Base-by-base conservation (phyloP, 2,888 invertebrate genomes). In the Nycteola revayana region DNA sequence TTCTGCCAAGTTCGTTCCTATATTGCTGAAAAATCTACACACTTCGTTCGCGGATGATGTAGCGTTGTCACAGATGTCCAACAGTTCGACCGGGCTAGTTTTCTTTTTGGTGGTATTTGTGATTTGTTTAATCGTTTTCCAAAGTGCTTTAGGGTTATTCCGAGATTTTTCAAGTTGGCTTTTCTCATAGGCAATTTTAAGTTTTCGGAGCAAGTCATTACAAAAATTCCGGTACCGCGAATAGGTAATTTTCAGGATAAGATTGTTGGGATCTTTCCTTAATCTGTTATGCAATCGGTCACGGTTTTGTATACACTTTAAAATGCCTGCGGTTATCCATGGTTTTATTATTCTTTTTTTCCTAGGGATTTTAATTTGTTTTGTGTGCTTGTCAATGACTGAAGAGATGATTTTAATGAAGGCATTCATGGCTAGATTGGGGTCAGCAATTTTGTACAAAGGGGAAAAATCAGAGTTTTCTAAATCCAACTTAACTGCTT, bases 201-300 rank as follows among this genome's bases (percentile, higher is more conserved):
- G n/a, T n/a, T n/a, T n/a, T n/a, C n/a, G n/a, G n/a, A 7, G n/a
- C 3, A 10, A 10, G 10, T 26, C 5, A 10, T 10, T 26, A 5
- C n/a, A 7, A 7, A 29, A 37, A 31, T 21, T 36, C 32, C 18
- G 18, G 18, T 18, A 18, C 18, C 18, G 18, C 3, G 18, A 5
- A 18, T 18, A 18, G 18, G 18, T 18, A 18, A 6, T 18, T 18
- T 18, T 18, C 18, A 18, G 18, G 6, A n/a, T n/a, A n/a, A n/a
- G n/a, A n/a, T n/a, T n/a, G n/a, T n/a, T n/a, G n/a, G n/a, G n/a
- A n/a, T n/a, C 18, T 6, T 18, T 18, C 6, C 18, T 3, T 18
- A 18, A 18, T 18, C 18, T 18, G 18, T 18, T 18, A 6, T 18
- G 18, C 18, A 18, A 5, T 6, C 10, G 10, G 18, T 18, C 18